Base-by-base conservation (phyloP, 2,888 invertebrate genomes). In the Bugulina stolonifera region DNA sequence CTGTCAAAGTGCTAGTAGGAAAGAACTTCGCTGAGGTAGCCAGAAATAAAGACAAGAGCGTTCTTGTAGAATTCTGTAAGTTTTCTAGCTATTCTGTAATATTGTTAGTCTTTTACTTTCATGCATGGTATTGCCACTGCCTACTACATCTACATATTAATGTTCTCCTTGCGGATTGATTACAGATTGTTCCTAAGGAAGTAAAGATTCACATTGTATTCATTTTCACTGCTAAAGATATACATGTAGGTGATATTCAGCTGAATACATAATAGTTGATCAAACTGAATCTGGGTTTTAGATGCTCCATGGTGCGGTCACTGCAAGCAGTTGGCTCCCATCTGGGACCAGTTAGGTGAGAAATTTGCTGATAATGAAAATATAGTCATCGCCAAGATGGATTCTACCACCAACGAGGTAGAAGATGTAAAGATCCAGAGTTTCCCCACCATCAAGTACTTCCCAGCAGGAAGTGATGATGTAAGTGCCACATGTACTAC, bases 251-350 rank as follows among this genome's bases (percentile, higher is more conserved):
- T n/a, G n/a, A n/a, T n/a, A n/a, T n/a, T n/a, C n/a, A n/a, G n/a
- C n/a, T n/a, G n/a, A n/a, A n/a, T n/a, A n/a, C n/a, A n/a, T n/a
- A n/a, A n/a, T n/a, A n/a, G n/a, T n/a, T n/a, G n/a, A n/a, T n/a
- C n/a, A n/a, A n/a, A n/a, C n/a, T n/a, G n/a, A n/a, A n/a, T n/a
- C n/a, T n/a, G n/a, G n/a, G n/a, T n/a, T n/a, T n/a, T n/a, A 85
- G 85, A 97, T 86, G 97, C 97, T 72, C 97, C 98, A 74, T 98
- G 98, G 98, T 89, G 88, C 87, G 96, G 95, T 74, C 98, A 99
- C 86, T 99, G 98, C 90, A 97, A 98, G 84, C 94, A 97, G 85
- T 88, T 99, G 81, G 93, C 89, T 72, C 99, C 99, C 34, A 96
- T 97, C 86, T 99, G 94, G 87, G 97, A 98, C 75, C 84, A 97